Conservation (phyloP, 2,888 invertebrate species). For the Odontothrips loti region DNA sequence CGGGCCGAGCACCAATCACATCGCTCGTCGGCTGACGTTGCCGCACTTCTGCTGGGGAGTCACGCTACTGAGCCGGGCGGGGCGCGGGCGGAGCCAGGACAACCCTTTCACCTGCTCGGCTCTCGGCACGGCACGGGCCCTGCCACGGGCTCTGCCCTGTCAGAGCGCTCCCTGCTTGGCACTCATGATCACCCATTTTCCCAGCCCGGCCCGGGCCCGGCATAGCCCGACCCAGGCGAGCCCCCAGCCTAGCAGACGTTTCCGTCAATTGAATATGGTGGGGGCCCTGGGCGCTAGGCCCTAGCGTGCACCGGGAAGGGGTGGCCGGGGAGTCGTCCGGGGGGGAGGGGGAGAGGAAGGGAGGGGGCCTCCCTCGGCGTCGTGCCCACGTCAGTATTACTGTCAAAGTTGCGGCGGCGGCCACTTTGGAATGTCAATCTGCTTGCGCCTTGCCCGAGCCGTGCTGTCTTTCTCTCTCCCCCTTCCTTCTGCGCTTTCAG, state of each 20-base stretch:
- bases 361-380: not conserved
- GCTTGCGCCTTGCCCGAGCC: not conserved
- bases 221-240: not conserved
- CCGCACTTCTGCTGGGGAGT: not conserved
- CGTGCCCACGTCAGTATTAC: constrained; percentile 21
- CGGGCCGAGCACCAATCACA: no score
- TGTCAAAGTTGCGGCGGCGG: constrained; percentile 21
- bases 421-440: constrained; percentile 26
- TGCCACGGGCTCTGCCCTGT: not conserved
- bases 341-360: no score
- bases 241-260: constrained; percentile 6
- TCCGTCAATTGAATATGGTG: constrained; percentile 25
- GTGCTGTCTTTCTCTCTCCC: not conserved
- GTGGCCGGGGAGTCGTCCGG: not conserved
- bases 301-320: not conserved
- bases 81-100: not conserved
- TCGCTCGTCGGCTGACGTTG: no score
- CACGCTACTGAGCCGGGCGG: not conserved
- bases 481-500: not conserved
- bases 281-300: not conserved
- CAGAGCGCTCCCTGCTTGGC: not conserved
- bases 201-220: not conserved
- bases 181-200: constrained; percentile 23
- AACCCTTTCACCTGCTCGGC: not conserved
- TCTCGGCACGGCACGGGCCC: not conserved